Evolutionary conservation across 1,140 invertebrate species (phyloP).

Genomic region (Drosophila busckii): DNA sequence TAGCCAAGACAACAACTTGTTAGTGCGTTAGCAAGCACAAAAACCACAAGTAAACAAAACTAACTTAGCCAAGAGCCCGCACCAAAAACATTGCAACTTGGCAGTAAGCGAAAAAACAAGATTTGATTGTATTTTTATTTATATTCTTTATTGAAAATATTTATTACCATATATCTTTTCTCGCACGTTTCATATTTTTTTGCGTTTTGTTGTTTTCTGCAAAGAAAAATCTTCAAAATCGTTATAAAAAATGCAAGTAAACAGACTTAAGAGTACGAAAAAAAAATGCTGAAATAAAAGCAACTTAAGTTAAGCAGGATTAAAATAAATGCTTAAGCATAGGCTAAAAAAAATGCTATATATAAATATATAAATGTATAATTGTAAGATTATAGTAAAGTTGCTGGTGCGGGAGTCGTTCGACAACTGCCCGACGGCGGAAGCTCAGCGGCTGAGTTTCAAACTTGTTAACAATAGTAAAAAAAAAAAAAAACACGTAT

Average conservation of each 20-base stretch:
- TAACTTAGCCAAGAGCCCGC: no score
- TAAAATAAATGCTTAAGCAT: constrained; percentile 33
- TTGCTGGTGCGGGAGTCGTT: constrained; percentile 46
- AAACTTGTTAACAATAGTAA: constrained; percentile 26
- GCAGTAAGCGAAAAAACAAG: constrained; percentile 15
- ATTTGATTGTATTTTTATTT: constrained; percentile 6
- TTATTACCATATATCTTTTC: constrained; percentile 25
- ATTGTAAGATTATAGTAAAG: no score
- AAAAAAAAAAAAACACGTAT: constrained; percentile 22
- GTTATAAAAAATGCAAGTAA: constrained; percentile 35
- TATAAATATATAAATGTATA: constrained; percentile 36
- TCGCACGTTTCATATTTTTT: constrained; percentile 38
- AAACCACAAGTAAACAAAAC: no score
- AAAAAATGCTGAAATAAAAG: constrained; percentile 35
- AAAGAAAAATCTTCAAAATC: constrained; percentile 53
- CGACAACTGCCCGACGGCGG: constrained; percentile 50
- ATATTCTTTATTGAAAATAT: constrained; percentile 36
- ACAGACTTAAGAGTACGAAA: constrained; percentile 33
- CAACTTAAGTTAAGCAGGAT: constrained; percentile 1
- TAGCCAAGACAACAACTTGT: no score
- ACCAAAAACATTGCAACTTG: no score
- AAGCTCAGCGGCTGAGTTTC: constrained; percentile 66
- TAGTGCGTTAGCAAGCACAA: no score
- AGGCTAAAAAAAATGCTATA: background rate
- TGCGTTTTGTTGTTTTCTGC: constrained; percentile 33